These are phyloP conservation scores for Netelia melanura DNA, from an alignment of 2,888 invertebrate species.

Conservation along the genomic window DNA sequence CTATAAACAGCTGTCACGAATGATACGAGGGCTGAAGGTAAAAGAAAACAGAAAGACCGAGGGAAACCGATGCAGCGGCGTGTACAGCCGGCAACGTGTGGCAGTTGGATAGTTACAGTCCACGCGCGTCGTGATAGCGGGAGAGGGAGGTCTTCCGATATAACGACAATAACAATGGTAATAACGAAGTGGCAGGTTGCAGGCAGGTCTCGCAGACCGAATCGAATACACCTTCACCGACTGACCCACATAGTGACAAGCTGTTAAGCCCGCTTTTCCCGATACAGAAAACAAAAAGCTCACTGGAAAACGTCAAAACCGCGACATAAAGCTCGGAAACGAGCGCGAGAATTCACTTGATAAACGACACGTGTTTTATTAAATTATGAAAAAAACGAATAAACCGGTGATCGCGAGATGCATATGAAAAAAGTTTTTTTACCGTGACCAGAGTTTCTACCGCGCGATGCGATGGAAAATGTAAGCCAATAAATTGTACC, in stretches of 20 bases:
- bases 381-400: not conserved
- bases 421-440: constrained; percentile 12
- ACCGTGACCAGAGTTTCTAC: not conserved
- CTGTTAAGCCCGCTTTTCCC: not conserved
- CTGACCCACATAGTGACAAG: constrained; percentile 25
- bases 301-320: not conserved
- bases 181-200: constrained; percentile 22
- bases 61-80: not conserved
- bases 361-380: constrained; percentile 13
- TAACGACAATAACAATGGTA: constrained; percentile 2
- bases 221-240: constrained; percentile 10
- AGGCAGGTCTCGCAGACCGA: constrained; percentile 10
- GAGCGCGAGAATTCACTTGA: not conserved
- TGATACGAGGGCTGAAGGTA: not conserved
- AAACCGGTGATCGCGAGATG: not conserved
- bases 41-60: constrained; percentile 2
- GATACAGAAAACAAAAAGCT: constrained; percentile 4
- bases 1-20: constrained; percentile 16
- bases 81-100: not conserved
- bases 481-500: not conserved
- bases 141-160: not conserved
- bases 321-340: not conserved
- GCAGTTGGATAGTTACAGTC: constrained; percentile 7
- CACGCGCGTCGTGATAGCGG: constrained; percentile 10
- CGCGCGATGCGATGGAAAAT: not conserved